phyloP scores from a whole-genome alignment of 2,113 vertebrate genomes.

The Calyptomena viridis region DNA sequence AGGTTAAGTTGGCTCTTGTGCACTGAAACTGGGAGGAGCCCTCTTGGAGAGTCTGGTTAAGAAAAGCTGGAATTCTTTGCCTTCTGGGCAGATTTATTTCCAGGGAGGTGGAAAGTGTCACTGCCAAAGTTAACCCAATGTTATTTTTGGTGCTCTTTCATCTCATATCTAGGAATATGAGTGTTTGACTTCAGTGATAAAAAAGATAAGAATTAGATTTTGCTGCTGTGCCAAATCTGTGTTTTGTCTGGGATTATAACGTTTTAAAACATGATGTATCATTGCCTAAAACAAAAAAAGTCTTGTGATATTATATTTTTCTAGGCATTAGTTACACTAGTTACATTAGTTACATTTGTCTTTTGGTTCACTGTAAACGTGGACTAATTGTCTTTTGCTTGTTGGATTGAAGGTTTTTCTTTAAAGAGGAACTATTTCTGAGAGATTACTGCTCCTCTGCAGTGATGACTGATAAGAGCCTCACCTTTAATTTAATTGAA shows the following conservation, averaged over 20 bases:
- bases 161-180: background rate
- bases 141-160: background rate
- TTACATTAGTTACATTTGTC: background rate
- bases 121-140: background rate
- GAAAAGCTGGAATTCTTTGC: background rate
- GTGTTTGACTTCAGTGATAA: background rate
- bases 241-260: background rate
- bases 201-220: background rate
- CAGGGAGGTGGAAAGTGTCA: accelerated
- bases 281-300: background rate
- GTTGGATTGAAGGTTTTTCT: background rate
- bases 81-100: background rate
- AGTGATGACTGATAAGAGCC: background rate
- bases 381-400: background rate
- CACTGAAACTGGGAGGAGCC: background rate
- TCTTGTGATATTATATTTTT: background rate
- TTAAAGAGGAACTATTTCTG: background rate
- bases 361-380: background rate
- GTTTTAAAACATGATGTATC: background rate
- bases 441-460: background rate
- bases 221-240: background rate
- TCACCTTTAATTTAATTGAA: background rate
- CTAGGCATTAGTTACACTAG: background rate
- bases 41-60: background rate
- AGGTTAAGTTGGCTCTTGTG: background rate